Conservation (phyloP, 2,888 invertebrate genomes). For the Scaptomyza parva region DNA sequence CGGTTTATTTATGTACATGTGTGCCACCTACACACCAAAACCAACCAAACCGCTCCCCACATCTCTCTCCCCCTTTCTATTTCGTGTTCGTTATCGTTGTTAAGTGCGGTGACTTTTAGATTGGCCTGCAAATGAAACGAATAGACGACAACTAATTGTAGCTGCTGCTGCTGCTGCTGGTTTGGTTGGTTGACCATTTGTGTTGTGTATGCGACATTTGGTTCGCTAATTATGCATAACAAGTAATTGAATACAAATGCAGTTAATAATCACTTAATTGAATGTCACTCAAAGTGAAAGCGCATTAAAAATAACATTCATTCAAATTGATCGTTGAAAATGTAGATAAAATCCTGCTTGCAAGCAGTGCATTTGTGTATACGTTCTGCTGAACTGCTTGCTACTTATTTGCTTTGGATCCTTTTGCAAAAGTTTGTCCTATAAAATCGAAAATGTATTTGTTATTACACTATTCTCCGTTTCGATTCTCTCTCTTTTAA, state of each 20-base stretch:
- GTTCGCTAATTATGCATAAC: constrained; percentile 17
- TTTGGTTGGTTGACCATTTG: constrained; percentile 28
- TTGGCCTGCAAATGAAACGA: constrained; percentile 31
- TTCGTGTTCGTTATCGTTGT: constrained; percentile 1
- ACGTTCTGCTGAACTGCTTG: neutral
- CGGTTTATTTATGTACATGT: neutral
- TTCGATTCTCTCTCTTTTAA: neutral
- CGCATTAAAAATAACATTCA: neutral
- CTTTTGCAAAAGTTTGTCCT: too few relatives aligned
- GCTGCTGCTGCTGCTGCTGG: too few relatives aligned
- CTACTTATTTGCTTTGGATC: neutral
- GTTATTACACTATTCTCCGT: too few relatives aligned
- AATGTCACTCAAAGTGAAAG: neutral
- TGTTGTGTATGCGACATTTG: constrained; percentile 9
- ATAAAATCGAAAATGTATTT: too few relatives aligned
- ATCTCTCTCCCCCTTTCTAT: neutral
- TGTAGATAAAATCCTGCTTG: neutral
- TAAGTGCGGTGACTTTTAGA: constrained; percentile 37
- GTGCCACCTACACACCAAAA: neutral
- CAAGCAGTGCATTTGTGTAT: neutral
- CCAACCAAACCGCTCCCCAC: neutral
- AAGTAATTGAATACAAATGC: neutral
- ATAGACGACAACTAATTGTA: constrained; percentile 39
- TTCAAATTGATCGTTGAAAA: neutral
- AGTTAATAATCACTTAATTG: neutral